A percentile compares a stretch with the other conserved stretches of the same genome.
These are phyloP conservation scores for Gibbula magus DNA, from an alignment of 2,888 invertebrate genomes.

Conservation along the genomic window DNA sequence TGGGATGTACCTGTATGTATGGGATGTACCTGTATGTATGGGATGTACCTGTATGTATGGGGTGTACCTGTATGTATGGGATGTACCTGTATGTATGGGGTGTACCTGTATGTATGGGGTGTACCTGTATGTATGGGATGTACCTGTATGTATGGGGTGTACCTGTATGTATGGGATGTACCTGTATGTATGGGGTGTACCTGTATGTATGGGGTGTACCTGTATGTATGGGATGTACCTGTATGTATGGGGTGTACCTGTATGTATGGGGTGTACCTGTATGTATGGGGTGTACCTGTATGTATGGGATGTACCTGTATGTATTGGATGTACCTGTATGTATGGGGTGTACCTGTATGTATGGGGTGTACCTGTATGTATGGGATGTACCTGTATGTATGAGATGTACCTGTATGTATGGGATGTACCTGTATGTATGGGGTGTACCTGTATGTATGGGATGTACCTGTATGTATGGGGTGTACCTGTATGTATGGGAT, in stretches of 20 bases:
- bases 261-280: slow-evolving; percentile 79
- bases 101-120: slow-evolving; percentile 86
- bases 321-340: slow-evolving; percentile 80
- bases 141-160: slow-evolving; percentile 48
- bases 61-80: no score
- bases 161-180: no score
- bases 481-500: slow-evolving; percentile 75
- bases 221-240: no score
- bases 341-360: no score
- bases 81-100: slow-evolving; percentile 76
- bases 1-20: no score
- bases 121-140: slow-evolving; percentile 95
- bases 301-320: slow-evolving; percentile 84
- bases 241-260: slow-evolving; percentile 86
- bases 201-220: slow-evolving; percentile 76
- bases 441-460: slow-evolving; percentile 84
- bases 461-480: no score
- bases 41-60: slow-evolving; percentile 83
- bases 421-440: slow-evolving; percentile 79
- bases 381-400: slow-evolving; percentile 82
- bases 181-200: slow-evolving; percentile 90
- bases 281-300: no score
- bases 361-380: slow-evolving; percentile 82
- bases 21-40: slow-evolving; percentile 79
- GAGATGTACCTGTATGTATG: no score